These are phyloP conservation scores for Equus quagga DNA, from an alignment of 2,113 vertebrate species.

Conservation along the genomic window DNA sequence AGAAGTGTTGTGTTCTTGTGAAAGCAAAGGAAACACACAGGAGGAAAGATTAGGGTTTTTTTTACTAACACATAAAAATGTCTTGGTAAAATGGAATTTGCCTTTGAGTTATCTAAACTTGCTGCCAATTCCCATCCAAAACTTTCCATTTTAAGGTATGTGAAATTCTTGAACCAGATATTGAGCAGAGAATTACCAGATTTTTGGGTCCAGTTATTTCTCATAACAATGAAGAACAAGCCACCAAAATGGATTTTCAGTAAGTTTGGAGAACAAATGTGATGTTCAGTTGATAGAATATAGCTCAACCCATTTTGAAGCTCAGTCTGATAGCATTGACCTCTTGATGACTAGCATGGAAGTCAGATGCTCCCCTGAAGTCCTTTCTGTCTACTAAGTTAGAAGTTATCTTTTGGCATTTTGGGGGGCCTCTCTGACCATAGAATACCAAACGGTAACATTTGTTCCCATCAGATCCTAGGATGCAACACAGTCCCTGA, in stretches of 20 bases:
- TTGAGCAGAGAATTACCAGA: constrained; percentile 93
- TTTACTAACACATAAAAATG: background rate
- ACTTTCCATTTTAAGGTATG: constrained; percentile 86
- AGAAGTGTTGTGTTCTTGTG: background rate
- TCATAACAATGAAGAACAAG: constrained; percentile 91
- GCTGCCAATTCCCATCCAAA: background rate
- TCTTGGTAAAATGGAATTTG: background rate
- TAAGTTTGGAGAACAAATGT: background rate
- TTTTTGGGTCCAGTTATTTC: constrained; percentile 93
- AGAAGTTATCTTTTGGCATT: background rate
- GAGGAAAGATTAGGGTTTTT: background rate
- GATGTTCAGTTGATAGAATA: background rate
- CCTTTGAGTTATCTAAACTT: background rate
- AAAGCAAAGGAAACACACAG: background rate
- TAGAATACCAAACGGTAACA: background rate
- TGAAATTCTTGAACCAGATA: constrained; percentile 94
- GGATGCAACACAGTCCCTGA: background rate
- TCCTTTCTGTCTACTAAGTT: background rate
- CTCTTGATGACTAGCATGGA: background rate
- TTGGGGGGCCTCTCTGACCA: background rate
- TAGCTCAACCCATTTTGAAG: background rate
- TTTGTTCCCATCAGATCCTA: background rate
- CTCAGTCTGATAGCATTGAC: background rate
- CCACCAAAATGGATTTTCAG: background rate
- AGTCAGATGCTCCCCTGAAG: background rate